Conservation (phyloP, 2,888 invertebrate genomes). For the Eupeodes luniger region DNA sequence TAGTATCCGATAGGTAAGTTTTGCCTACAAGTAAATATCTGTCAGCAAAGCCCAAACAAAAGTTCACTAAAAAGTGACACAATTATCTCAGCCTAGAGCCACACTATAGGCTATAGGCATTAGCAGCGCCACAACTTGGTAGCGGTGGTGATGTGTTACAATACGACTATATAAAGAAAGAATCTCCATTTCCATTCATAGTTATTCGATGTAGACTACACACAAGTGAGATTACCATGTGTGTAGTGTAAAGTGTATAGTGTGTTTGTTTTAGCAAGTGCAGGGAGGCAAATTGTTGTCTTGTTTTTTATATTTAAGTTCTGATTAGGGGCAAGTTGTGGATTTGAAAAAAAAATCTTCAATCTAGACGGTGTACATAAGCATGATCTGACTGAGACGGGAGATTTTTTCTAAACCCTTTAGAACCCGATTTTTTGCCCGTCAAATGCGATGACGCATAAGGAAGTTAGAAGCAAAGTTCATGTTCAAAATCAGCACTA, state of each 20-base stretch:
- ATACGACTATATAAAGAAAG: slow-evolving; percentile 5
- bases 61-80: slow-evolving; percentile 71
- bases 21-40: not conserved
- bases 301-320: not conserved
- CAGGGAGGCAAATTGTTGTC: slow-evolving; percentile 48
- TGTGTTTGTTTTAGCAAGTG: slow-evolving; percentile 19
- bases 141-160: not conserved
- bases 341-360: not conserved
- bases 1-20: not conserved
- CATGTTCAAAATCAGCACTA: no score
- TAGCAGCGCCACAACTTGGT: slow-evolving; percentile 27
- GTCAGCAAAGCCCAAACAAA: slow-evolving; percentile 27
- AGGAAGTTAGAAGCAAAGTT: no score
- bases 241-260: not conserved
- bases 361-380: no score
- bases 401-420: no score
- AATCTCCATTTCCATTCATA: slow-evolving; percentile 41
- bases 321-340: not conserved
- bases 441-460: no score
- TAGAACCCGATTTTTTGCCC: no score
- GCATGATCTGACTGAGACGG: no score
- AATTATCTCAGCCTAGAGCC: slow-evolving; percentile 51
- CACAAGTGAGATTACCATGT: slow-evolving; percentile 35
- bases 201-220: slow-evolving; percentile 10
- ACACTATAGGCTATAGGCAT: not conserved